Evolutionary conservation across 2,113 vertebrate species (phyloP).

Genomic region (Ophiodon elongatus): DNA sequence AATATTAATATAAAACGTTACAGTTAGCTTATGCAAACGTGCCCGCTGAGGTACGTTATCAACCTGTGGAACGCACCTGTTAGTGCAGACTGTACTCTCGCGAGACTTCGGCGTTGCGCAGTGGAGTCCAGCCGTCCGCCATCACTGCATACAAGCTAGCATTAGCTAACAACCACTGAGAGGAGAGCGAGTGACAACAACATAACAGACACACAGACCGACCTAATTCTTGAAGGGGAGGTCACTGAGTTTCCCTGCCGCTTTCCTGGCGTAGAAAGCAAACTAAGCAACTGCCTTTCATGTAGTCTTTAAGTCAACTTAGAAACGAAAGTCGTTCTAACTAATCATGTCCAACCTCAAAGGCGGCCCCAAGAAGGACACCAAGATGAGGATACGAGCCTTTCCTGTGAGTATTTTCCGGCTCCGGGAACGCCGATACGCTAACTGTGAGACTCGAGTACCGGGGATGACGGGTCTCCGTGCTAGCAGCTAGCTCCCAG

Average conservation of each 20-base stretch:
- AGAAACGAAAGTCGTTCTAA: conserved; percentile 76
- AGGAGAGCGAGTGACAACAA: conserved; percentile 70
- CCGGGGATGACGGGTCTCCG: conserved; percentile 51
- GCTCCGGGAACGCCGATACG: conserved; percentile 14
- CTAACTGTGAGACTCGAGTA: conserved; percentile 38
- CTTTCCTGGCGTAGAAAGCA: conserved; percentile 61
- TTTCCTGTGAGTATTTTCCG: conserved; percentile 90
- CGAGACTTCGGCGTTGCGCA: conserved; percentile 76
- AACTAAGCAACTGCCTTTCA: conserved; percentile 69
- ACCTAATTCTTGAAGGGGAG: conserved; percentile 59
- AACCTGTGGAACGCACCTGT: conserved; percentile 74
- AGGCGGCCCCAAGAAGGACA: conserved; percentile 94
- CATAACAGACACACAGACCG: conserved; percentile 53
- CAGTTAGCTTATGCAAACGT: not conserved
- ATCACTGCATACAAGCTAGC: conserved; percentile 76
- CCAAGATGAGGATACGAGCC: conserved; percentile 98
- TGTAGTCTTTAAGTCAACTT: conserved; percentile 81
- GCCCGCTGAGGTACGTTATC: not conserved
- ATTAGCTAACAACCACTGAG: conserved; percentile 62
- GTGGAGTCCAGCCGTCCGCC: conserved; percentile 77
- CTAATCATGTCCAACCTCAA: conserved; percentile 94
- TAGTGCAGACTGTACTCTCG: conserved; percentile 63
- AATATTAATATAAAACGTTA: not conserved
- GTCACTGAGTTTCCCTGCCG: conserved; percentile 61
- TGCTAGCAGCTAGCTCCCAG: conserved; percentile 50